Evolutionary conservation across 2,113 vertebrate species (phyloP).

Genomic region (Panurus biarmicus): DNA sequence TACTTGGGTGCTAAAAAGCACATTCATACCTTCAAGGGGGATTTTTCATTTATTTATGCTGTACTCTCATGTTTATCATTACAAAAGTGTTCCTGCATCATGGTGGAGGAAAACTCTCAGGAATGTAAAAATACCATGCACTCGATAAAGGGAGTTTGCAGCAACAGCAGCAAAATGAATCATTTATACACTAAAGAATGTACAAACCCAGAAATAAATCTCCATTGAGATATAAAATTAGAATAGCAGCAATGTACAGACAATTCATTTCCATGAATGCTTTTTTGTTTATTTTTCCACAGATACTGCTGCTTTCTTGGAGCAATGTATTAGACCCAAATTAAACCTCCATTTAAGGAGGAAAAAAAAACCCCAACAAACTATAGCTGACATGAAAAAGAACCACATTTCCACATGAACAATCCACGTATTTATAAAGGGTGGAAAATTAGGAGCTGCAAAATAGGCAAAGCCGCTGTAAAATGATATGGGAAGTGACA

Average conservation of each 20-base stretch:
- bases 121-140: slow-evolving; percentile 38
- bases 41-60: slow-evolving; percentile 75
- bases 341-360: slow-evolving; percentile 59
- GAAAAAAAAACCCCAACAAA: background rate
- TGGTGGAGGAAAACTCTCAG: slow-evolving; percentile 62
- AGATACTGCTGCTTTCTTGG: background rate
- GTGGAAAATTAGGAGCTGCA: slow-evolving; percentile 80
- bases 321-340: slow-evolving; percentile 56
- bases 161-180: slow-evolving; percentile 62
- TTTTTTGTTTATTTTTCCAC: slow-evolving; percentile 30
- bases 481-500: slow-evolving; percentile 99
- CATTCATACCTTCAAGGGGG: slow-evolving; percentile 71
- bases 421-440: slow-evolving; percentile 81
- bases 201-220: slow-evolving; percentile 34
- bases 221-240: slow-evolving; percentile 48
- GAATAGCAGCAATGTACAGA: background rate
- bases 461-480: slow-evolving; percentile 86
- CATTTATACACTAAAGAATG: slow-evolving; percentile 58
- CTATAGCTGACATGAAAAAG: slow-evolving; percentile 33
- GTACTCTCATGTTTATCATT: slow-evolving; percentile 73
- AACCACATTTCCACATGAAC: slow-evolving; percentile 68
- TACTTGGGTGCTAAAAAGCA: slow-evolving; percentile 74
- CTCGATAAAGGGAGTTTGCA: slow-evolving; percentile 37
- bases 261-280: slow-evolving; percentile 39
- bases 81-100: slow-evolving; percentile 67